A percentile compares a stretch with the other conserved stretches of the same genome.
Conservation (phyloP, 2,888 invertebrate genomes). For the Phengaris alcon region DNA sequence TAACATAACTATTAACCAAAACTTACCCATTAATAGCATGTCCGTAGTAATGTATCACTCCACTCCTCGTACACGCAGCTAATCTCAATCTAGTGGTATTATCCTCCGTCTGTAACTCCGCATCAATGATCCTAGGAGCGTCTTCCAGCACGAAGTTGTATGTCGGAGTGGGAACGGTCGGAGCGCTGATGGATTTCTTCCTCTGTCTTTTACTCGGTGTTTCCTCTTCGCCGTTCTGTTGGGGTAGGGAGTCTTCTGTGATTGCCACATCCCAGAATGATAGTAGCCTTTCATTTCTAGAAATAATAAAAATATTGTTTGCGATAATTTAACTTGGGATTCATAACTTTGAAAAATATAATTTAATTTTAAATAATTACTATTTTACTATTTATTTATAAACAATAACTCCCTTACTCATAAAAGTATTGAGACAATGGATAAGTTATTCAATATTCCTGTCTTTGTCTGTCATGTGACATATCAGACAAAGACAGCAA, state of each 20-base stretch:
- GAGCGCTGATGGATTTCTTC: slow-evolving; percentile 50
- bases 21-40: slow-evolving; percentile 87
- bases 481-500: too few relatives aligned
- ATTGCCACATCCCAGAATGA: slow-evolving; percentile 72
- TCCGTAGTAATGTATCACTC: slow-evolving; percentile 88
- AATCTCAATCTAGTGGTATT: slow-evolving; percentile 73
- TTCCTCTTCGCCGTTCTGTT: slow-evolving; percentile 55
- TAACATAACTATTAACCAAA: too few relatives aligned
- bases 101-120: slow-evolving; percentile 70
- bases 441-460: too few relatives aligned
- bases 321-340: too few relatives aligned
- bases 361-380: too few relatives aligned
- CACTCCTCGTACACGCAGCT: slow-evolving; percentile 84
- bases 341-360: too few relatives aligned
- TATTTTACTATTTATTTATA: too few relatives aligned
- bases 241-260: slow-evolving; percentile 51
- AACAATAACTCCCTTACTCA: too few relatives aligned
- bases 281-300: slow-evolving; percentile 69
- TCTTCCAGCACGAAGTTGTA: slow-evolving; percentile 85
- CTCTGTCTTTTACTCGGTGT: slow-evolving; percentile 60
- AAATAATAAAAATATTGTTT: background rate
- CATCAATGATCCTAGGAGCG: slow-evolving; percentile 74
- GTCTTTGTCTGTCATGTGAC: too few relatives aligned
- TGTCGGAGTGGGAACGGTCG: slow-evolving; percentile 49
- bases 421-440: too few relatives aligned